Evolutionary conservation across 2,888 invertebrate species (phyloP).

Genomic region (Tetragonula carbonaria): DNA sequence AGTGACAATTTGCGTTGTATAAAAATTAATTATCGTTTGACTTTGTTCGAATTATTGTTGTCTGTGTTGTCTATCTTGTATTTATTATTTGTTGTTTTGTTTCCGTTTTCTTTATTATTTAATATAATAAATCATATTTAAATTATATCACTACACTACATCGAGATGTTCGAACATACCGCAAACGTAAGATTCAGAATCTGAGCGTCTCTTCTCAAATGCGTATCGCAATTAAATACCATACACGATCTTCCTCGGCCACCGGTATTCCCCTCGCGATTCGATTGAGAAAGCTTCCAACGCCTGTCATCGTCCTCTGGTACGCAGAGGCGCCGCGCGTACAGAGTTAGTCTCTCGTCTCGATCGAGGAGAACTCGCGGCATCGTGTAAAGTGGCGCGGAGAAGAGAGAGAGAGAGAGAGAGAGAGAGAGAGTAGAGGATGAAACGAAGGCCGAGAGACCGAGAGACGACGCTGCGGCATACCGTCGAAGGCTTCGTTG

Average conservation of each 20-base stretch:
- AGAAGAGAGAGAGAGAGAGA: slow-evolving; percentile 6
- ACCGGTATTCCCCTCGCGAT: background rate
- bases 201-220: too few relatives aligned
- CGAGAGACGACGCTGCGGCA: slow-evolving; percentile 43
- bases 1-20: too few relatives aligned
- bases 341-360: background rate
- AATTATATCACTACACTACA: too few relatives aligned
- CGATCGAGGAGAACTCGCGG: background rate
- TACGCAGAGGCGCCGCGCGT: slow-evolving; percentile 15
- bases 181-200: too few relatives aligned
- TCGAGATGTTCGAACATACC: too few relatives aligned
- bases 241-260: background rate
- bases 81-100: too few relatives aligned
- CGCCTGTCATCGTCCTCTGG: slow-evolving; percentile 27
- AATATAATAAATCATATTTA: too few relatives aligned
- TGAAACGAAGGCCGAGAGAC: slow-evolving; percentile 25
- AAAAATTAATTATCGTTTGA: too few relatives aligned
- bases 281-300: slow-evolving; percentile 20
- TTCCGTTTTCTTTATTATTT: too few relatives aligned
- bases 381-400: background rate
- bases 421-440: slow-evolving; percentile 11
- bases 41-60: too few relatives aligned
- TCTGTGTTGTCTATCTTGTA: too few relatives aligned
- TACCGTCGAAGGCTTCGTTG: slow-evolving; percentile 63
- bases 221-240: background rate